Conservation (phyloP, 2,797 vertebrate genomes). For the Chaetophractus vellerosus region DNA sequence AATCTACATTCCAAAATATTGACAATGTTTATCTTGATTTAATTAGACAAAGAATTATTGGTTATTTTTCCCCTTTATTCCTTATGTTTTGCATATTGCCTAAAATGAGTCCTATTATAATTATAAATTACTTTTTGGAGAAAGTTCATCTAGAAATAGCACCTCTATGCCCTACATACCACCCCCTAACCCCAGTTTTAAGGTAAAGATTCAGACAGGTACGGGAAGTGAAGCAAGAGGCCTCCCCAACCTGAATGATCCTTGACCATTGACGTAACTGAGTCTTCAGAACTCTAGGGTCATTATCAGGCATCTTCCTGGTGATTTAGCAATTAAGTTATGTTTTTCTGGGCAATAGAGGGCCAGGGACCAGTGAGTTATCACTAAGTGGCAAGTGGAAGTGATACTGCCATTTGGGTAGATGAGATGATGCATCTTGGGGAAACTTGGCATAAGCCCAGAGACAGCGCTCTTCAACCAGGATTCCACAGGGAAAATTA, state of each 20-base stretch:
- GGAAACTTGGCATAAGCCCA: background rate
- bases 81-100: background rate
- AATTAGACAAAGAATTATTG: background rate
- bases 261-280: background rate
- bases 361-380: background rate
- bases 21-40: background rate
- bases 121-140: background rate
- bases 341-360: background rate
- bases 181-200: background rate
- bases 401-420: rapidly evolving
- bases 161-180: background rate
- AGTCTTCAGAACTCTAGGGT: background rate
- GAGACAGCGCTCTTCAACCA: background rate
- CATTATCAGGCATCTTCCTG: background rate
- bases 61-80: background rate
- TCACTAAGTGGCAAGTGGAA: no score
- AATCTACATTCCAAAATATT: background rate
- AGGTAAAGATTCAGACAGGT: background rate
- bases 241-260: background rate
- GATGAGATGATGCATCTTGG: background rate
- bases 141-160: background rate
- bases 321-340: background rate
- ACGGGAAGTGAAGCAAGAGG: background rate
- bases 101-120: background rate
- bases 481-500: background rate